phyloP scores from a whole-genome alignment of 2,888 invertebrate species.

The Furcula furcula region DNA sequence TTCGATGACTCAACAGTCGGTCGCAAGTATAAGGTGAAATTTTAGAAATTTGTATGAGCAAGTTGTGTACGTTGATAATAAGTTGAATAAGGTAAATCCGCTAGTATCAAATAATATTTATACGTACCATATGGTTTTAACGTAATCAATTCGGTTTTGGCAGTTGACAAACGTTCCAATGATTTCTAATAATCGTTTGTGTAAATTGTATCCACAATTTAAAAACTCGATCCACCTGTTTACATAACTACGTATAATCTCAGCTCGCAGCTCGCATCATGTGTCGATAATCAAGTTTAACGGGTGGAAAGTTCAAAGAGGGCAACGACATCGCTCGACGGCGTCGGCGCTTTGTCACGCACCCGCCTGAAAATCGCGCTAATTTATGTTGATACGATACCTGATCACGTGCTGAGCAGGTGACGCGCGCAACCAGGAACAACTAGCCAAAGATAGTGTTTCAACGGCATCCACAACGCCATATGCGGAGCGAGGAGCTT shows the following conservation, averaged over 20 bases:
- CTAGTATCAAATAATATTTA: no score
- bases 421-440: slow-evolving; percentile 53
- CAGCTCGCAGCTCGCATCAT: slow-evolving; percentile 44
- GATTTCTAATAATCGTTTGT: background rate
- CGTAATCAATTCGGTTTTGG: no score
- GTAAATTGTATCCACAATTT: background rate
- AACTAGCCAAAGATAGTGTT: slow-evolving; percentile 31
- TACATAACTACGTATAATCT: slow-evolving; percentile 46
- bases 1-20: no score
- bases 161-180: background rate
- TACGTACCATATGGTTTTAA: no score
- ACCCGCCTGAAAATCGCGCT: slow-evolving; percentile 62
- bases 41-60: no score
- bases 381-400: slow-evolving; percentile 52
- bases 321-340: slow-evolving; percentile 54
- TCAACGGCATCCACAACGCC: slow-evolving; percentile 30
- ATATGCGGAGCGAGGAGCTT: slow-evolving; percentile 17
- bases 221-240: slow-evolving; percentile 32
- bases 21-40: no score
- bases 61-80: no score
- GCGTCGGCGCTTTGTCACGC: slow-evolving; percentile 59
- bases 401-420: slow-evolving; percentile 42
- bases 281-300: slow-evolving; percentile 73
- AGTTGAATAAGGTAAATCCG: no score
- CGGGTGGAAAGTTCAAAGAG: slow-evolving; percentile 74